Percentiles rank a stretch among this genome's conserved stretches.
These are phyloP conservation scores for Macrochelys suwanniensis DNA, from an alignment of 2,797 vertebrate species.

Conservation along the genomic window DNA sequence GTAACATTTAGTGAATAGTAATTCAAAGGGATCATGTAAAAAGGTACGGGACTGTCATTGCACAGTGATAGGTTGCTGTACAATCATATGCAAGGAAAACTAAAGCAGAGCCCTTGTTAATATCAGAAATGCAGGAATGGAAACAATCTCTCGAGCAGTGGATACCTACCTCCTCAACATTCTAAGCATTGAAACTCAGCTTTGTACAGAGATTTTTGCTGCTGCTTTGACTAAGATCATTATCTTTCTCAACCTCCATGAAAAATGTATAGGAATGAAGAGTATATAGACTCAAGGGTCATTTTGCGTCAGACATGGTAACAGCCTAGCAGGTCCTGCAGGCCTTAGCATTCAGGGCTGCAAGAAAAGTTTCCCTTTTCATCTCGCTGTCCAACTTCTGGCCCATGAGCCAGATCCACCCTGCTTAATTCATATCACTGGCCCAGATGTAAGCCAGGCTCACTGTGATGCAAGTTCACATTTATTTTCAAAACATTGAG, in stretches of 20 bases:
- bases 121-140: slow-evolving; percentile 29
- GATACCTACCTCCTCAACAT: slow-evolving; percentile 54
- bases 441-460: background rate
- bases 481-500: slow-evolving; percentile 1
- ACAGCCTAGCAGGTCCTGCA: slow-evolving; percentile 16
- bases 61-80: background rate
- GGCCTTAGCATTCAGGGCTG: background rate
- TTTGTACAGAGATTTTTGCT: background rate
- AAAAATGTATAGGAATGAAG: slow-evolving; percentile 54
- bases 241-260: slow-evolving; percentile 64
- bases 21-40: background rate
- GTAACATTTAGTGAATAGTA: background rate
- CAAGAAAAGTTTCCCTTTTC: background rate
- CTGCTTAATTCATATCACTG: background rate
- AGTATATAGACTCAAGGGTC: background rate
- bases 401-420: background rate
- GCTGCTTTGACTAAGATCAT: slow-evolving; percentile 52
- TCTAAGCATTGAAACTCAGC: slow-evolving; percentile 29
- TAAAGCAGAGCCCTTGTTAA: slow-evolving; percentile 39
- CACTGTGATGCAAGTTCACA: background rate
- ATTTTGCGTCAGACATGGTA: slow-evolving; percentile 16
- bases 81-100: background rate
- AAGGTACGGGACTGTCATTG: background rate
- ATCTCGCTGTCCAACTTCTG: slow-evolving; percentile 12
- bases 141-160: slow-evolving; percentile 43